Evolutionary conservation across 2,113 vertebrate species (phyloP), one percentile per base, ranked within the genome.

Genomic region (Triplophysa rosa): DNA sequence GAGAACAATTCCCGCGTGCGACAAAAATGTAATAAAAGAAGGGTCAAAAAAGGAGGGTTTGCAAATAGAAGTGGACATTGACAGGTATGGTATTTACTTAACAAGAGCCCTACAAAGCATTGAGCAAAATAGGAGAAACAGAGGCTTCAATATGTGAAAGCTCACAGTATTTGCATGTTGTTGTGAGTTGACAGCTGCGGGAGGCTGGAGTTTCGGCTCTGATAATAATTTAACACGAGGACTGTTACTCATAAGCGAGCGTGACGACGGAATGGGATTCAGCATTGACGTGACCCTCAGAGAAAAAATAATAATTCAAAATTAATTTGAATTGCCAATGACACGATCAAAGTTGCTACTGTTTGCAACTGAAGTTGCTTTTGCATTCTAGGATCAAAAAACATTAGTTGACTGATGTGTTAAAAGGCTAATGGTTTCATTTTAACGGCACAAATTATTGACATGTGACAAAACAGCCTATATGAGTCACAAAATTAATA

Each of bases 81-180:
- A 80, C 81, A 80, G 81, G 67, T 61, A 45, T 85, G 84, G 69
- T 83, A 85, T 83, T 83, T 83, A 78, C 81, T 47, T 54, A 68
- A 65, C 54, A 29, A 78, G 56, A 65, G 73, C 73, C 72, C 56
- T 45, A 45, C 42, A 45, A 12, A 45, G 42, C 9, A 69, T 37
- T 69, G 81, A 75, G 78, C 58, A 13, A 13, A 52, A 26, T 14
- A 62, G 77, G 42, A 82, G 64, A 75, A 54, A 29, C 33, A 24
- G 19, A n/a, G 64, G 19, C 65, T 65, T 45, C 16, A 72, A 56
- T 75, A 62, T 63, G 52, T 70, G 68, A 69, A 21, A 56, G 13
- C 74, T 59, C 13, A 17, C 47, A 40, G 62, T 17, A 80, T 83
- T 78, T 80, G 58, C 78, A 78, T 80, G 67, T 42, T 33, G 23